A percentile compares a stretch with the other conserved stretches of the same genome.
Conservation (phyloP, 2,113 vertebrate species). For the Macroglossus sobrinus region DNA sequence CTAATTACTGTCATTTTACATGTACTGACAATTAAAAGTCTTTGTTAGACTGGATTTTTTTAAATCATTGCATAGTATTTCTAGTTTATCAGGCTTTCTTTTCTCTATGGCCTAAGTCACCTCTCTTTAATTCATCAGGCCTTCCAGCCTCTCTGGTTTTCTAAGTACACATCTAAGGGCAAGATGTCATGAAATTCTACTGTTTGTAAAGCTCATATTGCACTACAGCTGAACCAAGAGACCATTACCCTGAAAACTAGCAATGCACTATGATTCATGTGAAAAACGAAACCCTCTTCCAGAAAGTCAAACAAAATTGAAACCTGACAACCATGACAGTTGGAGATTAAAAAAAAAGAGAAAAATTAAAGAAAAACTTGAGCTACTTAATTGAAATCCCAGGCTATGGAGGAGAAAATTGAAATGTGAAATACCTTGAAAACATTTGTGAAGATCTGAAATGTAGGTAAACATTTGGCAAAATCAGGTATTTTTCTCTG, state of each 20-base stretch:
- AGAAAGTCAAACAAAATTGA: background rate
- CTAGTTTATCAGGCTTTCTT: background rate
- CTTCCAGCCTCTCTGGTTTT: background rate
- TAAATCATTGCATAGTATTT: background rate
- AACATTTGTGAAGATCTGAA: background rate
- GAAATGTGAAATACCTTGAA: background rate
- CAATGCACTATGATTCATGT: background rate
- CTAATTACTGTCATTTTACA: background rate
- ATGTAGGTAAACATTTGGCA: background rate
- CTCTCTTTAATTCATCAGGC: background rate
- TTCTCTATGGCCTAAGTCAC: background rate
- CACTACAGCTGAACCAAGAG: background rate
- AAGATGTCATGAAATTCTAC: background rate
- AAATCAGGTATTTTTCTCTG: background rate
- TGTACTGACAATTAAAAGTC: background rate
- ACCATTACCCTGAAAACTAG: constrained; percentile 6
- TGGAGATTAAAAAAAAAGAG: background rate
- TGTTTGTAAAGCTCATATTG: background rate
- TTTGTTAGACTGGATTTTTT: background rate
- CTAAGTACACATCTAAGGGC: background rate
- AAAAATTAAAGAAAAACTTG: background rate
- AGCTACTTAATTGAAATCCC: background rate
- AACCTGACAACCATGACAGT: background rate
- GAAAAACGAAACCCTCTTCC: background rate
- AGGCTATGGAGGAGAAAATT: background rate